Conservation (phyloP, 1,140 invertebrate genomes). For the Drosophila oshimai region DNA sequence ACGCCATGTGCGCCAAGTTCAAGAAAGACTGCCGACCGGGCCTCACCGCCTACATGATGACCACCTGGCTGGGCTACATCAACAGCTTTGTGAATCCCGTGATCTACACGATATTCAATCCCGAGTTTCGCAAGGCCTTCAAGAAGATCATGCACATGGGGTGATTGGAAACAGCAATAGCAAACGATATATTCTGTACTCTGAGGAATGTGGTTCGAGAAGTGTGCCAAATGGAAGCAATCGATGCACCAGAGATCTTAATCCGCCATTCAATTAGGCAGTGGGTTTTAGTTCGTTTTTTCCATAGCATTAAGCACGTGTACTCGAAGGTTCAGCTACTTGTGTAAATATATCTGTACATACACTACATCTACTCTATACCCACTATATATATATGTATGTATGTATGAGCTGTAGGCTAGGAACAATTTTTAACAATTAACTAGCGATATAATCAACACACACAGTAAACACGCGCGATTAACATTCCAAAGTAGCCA, state of each 20-base stretch:
- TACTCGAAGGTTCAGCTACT: slow-evolving; percentile 12
- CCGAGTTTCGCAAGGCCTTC: slow-evolving; percentile 99
- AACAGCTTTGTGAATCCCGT: slow-evolving; percentile 99
- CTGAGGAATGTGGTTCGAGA: background rate
- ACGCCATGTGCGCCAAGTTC: slow-evolving; percentile 96
- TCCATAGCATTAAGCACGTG: slow-evolving; percentile 13
- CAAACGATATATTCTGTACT: background rate
- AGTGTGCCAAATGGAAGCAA: slow-evolving; percentile 58
- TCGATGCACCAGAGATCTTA: slow-evolving; percentile 27
- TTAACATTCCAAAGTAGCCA: background rate
- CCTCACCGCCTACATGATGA: slow-evolving; percentile 95
- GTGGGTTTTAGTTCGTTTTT: slow-evolving; percentile 24
- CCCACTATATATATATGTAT: too few relatives aligned
- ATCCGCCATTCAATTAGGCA: slow-evolving; percentile 56
- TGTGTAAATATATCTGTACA: slow-evolving; percentile 57
- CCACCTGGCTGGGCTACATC: slow-evolving; percentile 99
- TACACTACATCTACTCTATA: slow-evolving; percentile 21
- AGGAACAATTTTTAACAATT: slow-evolving; percentile 65
- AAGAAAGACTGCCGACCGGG: slow-evolving; percentile 91
- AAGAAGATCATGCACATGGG: slow-evolving; percentile 93
- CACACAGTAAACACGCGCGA: background rate
- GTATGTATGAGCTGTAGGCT: slow-evolving; percentile 54
- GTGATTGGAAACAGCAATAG: slow-evolving; percentile 57
- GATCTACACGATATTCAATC: slow-evolving; percentile 99
- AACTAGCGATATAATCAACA: slow-evolving; percentile 36